These are phyloP conservation scores for Carpatolechia fugitivella DNA, from an alignment of 2,888 invertebrate species.

Conservation along the genomic window DNA sequence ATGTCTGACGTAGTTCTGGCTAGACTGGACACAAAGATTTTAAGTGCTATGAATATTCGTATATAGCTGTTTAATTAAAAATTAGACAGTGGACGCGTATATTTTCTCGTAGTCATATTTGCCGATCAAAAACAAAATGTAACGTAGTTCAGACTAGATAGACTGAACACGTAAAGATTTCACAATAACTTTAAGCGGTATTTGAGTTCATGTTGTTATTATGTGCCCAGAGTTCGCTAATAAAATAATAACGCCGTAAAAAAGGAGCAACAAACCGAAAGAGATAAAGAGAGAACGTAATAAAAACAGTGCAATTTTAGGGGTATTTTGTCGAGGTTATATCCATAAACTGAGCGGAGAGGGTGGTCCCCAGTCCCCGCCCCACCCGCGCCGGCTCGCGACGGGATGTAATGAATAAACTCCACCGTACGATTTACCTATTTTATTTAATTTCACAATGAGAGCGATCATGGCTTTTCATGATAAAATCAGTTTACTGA, in stretches of 20 bases:
- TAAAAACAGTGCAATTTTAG: conserved; percentile 80
- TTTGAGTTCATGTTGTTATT: conserved; percentile 30
- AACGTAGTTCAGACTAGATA: no score
- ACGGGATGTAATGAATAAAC: conserved; percentile 77
- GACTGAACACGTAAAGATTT: not conserved
- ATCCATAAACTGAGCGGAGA: conserved; percentile 73
- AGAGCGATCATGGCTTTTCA: no score
- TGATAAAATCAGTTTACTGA: not conserved
- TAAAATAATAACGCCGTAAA: conserved; percentile 74
- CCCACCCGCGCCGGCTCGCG: conserved; percentile 39
- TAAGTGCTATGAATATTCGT: no score
- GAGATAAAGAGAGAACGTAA: conserved; percentile 77
- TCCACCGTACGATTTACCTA: conserved; percentile 66
- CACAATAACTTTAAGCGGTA: conserved; percentile 13
- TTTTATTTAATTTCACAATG: conserved; percentile 72
- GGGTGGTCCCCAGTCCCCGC: conserved; percentile 34
- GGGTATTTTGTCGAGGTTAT: conserved; percentile 80
- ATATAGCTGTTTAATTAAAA: no score
- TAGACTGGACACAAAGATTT: no score
- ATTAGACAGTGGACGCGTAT: no score
- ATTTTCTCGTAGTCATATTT: no score
- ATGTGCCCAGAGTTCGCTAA: conserved; percentile 54
- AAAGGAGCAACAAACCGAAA: conserved; percentile 74
- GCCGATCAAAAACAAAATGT: no score
- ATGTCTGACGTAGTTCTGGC: no score